Evolutionary conservation across 2,113 vertebrate species (phyloP), one percentile per base, ranked within the genome.

Genomic region (Illadopsis cleaveri): DNA sequence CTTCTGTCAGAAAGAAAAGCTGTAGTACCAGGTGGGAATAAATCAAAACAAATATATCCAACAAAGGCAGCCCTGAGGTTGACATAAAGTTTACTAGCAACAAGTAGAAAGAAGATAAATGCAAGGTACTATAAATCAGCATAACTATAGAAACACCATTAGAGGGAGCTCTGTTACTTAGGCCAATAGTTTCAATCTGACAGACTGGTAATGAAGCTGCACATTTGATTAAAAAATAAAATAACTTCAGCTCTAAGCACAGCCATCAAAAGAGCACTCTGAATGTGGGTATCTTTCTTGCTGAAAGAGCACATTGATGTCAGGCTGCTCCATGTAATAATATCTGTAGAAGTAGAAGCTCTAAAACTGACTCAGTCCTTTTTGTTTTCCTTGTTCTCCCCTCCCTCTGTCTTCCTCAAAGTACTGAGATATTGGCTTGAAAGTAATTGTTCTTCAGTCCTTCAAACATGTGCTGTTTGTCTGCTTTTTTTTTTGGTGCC

Each of bases 91-190:
- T 95, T 50, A 45, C 37, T 71, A 89, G 86, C 48, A 84, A 60
- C 20, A 68, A 90, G 44, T 35, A 62, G 17, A 12, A 71, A 69
- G 38, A 51, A 40, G 33, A 40, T 22, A 4, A 23, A 30, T 17
- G n/a, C 38, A 35, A 8, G 20, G 5, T 7, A 16, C 25, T 24
- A 25, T 22, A 56, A 62, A 66, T 70, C 56, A 58, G 88, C 95
- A 15, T 58, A 53, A 35, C 72, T 89, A 15, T 18, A 53, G 72
- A 93, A 92, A 33, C 60, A 79, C 96, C 96, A 57, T 97, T 96
- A 96, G 96, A 96, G 96, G 96, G 96, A 97, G 96, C 94, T 92
- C 93, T 89, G 90, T 84, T 95, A 89, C 96, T 93, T 94, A 93
- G 64, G 68, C 93, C 93, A 68, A 86, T 94, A 71, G 66, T 84